These are phyloP conservation scores for Epiblema foenella DNA, from an alignment of 2,888 invertebrate genomes.

Conservation along the genomic window DNA sequence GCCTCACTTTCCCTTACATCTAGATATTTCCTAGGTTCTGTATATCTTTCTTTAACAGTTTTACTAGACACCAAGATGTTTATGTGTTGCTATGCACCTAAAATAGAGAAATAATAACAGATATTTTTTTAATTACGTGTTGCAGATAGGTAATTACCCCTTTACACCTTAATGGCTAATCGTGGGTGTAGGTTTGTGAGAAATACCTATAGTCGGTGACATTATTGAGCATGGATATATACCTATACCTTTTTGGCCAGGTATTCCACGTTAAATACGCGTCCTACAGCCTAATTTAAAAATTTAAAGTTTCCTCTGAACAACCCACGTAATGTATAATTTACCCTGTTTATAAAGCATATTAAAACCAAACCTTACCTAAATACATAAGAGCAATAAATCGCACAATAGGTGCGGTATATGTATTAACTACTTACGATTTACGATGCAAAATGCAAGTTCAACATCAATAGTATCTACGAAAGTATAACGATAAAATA, in stretches of 20 bases:
- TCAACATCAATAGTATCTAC: constrained; percentile 59
- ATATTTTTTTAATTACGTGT: neutral
- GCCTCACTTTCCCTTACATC: constrained; percentile 61
- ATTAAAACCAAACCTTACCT: constrained; percentile 67
- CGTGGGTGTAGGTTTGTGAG: neutral
- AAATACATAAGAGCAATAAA: constrained; percentile 61
- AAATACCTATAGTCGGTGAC: neutral
- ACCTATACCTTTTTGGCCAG: neutral
- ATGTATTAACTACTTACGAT: constrained; percentile 40
- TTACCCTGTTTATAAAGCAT: constrained; percentile 81
- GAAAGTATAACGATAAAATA: constrained; percentile 46
- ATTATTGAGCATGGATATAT: neutral
- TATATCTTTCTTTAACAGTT: neutral
- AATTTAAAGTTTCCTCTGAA: constrained; percentile 54
- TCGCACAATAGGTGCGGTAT: constrained; percentile 75
- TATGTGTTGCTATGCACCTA: neutral
- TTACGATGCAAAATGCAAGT: constrained; percentile 58
- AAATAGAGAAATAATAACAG: neutral
- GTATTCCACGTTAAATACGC: neutral
- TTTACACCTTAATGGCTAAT: neutral
- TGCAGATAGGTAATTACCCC: neutral
- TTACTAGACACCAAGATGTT: constrained; percentile 5
- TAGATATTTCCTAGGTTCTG: constrained; percentile 29
- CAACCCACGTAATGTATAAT: constrained; percentile 60
- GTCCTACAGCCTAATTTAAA: constrained; percentile 35